Base-by-base conservation (phyloP, 2,797 vertebrate genomes). In the Enteromius mattozi region DNA sequence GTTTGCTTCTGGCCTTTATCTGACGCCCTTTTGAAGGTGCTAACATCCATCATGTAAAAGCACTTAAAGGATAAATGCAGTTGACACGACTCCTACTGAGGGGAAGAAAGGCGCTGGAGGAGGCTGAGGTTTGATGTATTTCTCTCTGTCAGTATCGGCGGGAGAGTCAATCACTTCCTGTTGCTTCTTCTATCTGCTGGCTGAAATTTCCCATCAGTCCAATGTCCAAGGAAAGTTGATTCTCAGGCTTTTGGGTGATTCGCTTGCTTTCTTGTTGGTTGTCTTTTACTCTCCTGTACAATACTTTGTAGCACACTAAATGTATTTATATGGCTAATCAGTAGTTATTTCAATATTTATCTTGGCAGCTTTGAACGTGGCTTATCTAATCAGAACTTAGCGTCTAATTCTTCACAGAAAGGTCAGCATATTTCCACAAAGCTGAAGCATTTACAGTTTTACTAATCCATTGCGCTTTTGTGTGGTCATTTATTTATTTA, bases 21-120 rank as follows among this genome's bases (percentile, higher is more conserved):
- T 75, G 80, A 59, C 51, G 24, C 61, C 37, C 63, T 86, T 86
- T 80, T 75, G 80, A 89, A 87, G 81, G 79, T 70, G 37, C 61
- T 85, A 80, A 82, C 74, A 84, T 45, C 75, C 69, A 37, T 83
- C 86, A 84, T 79, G 54, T 86, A 72, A 86, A 87, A 85, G 72
- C 84, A 27, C 79, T 71, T 74, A 63, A 27, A 54, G 80, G 82
- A 83, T 86, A 85, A 87, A 86, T 78, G 86, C 80, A 83, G 87
- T 68, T 82, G 86, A 86, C 84, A 80, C 13, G 56, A 85, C 86
- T 87, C 45, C 51, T 40, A 40, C 59, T 14, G 71, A 80, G 83
- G 77, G 69, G 49, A 84, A 45, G 78, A 72, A 35, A 77, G 68
- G 42, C 79, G 68, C 77, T 78, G 77, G 63, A 24, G 54, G 71